phyloP scores from a whole-genome alignment of 2,888 invertebrate species.

The Trichopoda pennipes region DNA sequence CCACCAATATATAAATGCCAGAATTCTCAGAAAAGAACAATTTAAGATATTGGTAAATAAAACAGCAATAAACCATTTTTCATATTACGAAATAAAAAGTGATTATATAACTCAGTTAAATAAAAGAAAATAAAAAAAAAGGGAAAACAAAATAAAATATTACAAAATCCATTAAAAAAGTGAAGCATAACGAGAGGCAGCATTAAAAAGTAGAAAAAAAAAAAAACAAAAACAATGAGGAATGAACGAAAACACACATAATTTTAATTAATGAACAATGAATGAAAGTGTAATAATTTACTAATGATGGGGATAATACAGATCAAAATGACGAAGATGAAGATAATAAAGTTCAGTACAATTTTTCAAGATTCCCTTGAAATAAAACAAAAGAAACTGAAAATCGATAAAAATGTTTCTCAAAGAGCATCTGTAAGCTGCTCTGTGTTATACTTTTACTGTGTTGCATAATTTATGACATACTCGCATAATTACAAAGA shows the following conservation, averaged over 20 bases:
- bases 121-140: not conserved
- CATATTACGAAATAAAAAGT: not conserved
- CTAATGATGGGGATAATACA: conserved; percentile 24
- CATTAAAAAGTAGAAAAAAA: not conserved
- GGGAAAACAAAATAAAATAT: not conserved
- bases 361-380: too few relatives aligned
- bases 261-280: conserved; percentile 5
- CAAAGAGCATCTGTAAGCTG: too few relatives aligned
- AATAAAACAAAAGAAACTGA: too few relatives aligned
- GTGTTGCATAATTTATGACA: too few relatives aligned
- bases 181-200: not conserved
- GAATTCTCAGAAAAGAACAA: not conserved
- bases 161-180: too few relatives aligned
- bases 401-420: too few relatives aligned
- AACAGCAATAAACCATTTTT: not conserved
- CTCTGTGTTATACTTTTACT: too few relatives aligned
- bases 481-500: too few relatives aligned
- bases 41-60: not conserved
- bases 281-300: not conserved
- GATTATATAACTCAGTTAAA: not conserved
- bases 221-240: not conserved
- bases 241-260: not conserved
- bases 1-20: not conserved
- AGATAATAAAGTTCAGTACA: not conserved
- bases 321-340: not conserved